phyloP scores from a whole-genome alignment of 2,888 invertebrate species.

The Dioctria rufipes region DNA sequence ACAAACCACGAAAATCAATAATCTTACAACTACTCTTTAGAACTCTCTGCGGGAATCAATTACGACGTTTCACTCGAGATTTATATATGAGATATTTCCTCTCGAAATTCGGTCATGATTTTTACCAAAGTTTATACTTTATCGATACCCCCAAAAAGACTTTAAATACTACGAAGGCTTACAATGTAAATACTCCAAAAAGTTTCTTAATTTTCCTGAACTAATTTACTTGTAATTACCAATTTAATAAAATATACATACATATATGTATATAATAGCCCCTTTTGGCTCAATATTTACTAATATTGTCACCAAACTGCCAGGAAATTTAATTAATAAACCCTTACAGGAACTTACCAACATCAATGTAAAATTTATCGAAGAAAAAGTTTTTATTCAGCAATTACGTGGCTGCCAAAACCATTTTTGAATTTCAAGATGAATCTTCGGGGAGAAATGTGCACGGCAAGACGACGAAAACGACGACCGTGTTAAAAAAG shows the following conservation, averaged over 20 bases:
- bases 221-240: slow-evolving; percentile 11
- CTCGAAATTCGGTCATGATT: background rate
- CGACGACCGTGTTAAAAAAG: background rate
- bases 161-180: background rate
- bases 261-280: too few relatives aligned
- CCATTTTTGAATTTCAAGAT: slow-evolving; percentile 22
- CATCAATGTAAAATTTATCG: slow-evolving; percentile 32
- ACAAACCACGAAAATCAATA: too few relatives aligned
- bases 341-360: slow-evolving; percentile 18
- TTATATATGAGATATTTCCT: slow-evolving; percentile 17
- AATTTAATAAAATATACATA: background rate
- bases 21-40: too few relatives aligned
- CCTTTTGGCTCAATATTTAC: background rate
- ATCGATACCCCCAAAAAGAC: slow-evolving; percentile 15
- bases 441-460: slow-evolving; percentile 14
- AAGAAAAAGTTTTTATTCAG: slow-evolving; percentile 32
- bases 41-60: background rate
- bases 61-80: slow-evolving; percentile 3
- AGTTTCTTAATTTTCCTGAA: slow-evolving; percentile 32
- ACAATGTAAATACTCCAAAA: slow-evolving; percentile 5
- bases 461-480: background rate
- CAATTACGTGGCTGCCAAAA: slow-evolving; percentile 47
- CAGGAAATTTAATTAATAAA: slow-evolving; percentile 48
- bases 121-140: background rate
- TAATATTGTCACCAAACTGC: slow-evolving; percentile 15